Base-by-base conservation (phyloP, 92 coral and sea anemone species). In the Epizoanthus stellaris region DNA sequence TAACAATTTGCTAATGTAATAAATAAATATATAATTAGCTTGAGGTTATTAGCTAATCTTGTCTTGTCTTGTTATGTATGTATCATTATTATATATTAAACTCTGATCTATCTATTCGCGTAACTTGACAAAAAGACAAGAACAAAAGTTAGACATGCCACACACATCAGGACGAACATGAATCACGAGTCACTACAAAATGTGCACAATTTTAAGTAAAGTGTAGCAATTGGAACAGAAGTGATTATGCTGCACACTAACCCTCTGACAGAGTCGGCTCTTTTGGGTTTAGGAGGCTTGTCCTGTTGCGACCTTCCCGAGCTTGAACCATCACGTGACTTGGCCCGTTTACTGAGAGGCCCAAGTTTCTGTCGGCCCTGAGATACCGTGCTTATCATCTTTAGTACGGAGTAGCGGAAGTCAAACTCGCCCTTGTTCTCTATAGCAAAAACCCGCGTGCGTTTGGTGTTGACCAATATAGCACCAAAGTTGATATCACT, bases 401-500 rank as follows among this genome's bases (percentile, higher is more conserved):
- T 97, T 79, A 93, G 93, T 79, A 97, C 94, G 15, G 98, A 89
- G 92, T 97, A 97, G 59, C 99, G 94, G 93, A 97, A 97, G 85
- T 97, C 99, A 80, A 97, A 97, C 90, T 97, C 99, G 45, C 99
- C 99, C 67, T 90, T 92, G 87, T 97, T 97, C 66, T 94, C 99
- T 36, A 97, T 97, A 38, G 98, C 67, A 80, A 97, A 97, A 19
- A 86, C 30, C 39, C 95, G 95, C 57, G 95, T 89, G 57, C 93
- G 93, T 91, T 94, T 97, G 14, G 94, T 97, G 95, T 94, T 97
- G 80, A 97, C 88, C 42, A 97, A 87, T 93, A 91, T 85, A 81
- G 99, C 97, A 20, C 99, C 99, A 73, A 97, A 97, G 95, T 97
- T 97, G 91, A 97, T 91, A 76, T 97, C 99, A 62, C 97, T 91